A percentile compares a stretch with the other conserved stretches of the same genome.
These are phyloP conservation scores for Coronaproctus castanopsis DNA, from an alignment of 2,888 invertebrate species.

Conservation along the genomic window DNA sequence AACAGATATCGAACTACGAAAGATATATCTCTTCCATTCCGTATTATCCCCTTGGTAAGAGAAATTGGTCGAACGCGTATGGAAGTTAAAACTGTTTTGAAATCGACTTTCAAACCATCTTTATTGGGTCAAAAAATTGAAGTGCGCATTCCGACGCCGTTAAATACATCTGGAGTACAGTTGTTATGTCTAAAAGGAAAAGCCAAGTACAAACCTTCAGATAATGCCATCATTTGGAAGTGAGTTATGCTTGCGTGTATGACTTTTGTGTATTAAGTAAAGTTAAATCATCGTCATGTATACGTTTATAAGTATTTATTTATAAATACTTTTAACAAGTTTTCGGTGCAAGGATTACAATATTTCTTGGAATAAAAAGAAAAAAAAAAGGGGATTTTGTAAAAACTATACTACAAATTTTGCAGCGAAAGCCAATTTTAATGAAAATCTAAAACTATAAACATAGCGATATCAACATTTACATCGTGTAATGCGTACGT, in stretches of 20 bases:
- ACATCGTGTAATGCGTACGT: no score
- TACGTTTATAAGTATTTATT: no score
- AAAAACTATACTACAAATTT: no score
- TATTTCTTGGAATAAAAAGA: no score
- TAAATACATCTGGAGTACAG: conserved; percentile 97
- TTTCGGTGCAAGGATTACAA: no score
- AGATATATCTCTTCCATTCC: conserved; percentile 97
- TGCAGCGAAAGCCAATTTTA: no score
- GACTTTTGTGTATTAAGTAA: no score
- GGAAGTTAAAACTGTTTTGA: conserved; percentile 98
- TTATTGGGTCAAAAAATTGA: conserved; percentile 97
- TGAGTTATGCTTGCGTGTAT: conserved; percentile 30
- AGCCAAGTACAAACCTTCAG: conserved; percentile 98
- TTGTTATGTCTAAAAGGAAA: conserved; percentile 97
- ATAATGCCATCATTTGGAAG: conserved; percentile 96
- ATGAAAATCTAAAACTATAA: no score
- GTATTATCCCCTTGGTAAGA: conserved; percentile 92
- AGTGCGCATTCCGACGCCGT: conserved; percentile 93
- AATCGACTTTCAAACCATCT: conserved; percentile 97
- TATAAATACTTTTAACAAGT: no score
- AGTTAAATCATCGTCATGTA: no score
- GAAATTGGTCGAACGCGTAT: conserved; percentile 98
- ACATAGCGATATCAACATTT: no score
- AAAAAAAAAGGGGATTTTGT: no score
- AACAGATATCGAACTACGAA: conserved; percentile 94